Evolutionary conservation across 2,888 invertebrate genomes (phyloP).

Genomic region (Diaprepes abbreviatus): DNA sequence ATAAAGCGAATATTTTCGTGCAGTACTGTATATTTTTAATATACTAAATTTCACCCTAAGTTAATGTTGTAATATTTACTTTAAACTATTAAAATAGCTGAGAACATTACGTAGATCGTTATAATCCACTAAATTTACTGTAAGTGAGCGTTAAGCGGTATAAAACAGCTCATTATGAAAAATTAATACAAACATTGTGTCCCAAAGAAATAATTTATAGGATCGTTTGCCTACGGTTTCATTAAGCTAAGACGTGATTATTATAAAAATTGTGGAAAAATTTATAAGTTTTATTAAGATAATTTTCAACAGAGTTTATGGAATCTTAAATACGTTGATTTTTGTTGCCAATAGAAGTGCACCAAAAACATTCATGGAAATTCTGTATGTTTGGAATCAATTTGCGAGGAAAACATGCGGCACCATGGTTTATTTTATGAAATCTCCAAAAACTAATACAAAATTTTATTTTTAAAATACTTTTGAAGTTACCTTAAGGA

Average conservation of each 20-base stretch:
- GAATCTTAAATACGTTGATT: neutral
- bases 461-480: no score
- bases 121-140: slow-evolving; percentile 15
- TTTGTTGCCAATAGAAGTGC: no score
- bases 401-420: no score
- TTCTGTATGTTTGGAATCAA: no score
- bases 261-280: neutral
- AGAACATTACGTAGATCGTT: slow-evolving; percentile 3
- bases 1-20: no score
- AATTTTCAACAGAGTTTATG: neutral
- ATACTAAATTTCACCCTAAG: no score
- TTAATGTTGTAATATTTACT: slow-evolving; percentile 4
- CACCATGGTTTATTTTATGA: no score
- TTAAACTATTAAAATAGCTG: slow-evolving; percentile 2
- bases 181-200: slow-evolving; percentile 1
- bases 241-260: neutral
- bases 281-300: no score
- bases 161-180: slow-evolving; percentile 14
- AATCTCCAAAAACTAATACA: no score
- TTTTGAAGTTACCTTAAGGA: no score
- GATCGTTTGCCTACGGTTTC: neutral
- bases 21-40: no score
- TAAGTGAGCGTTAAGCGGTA: slow-evolving; percentile 10
- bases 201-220: neutral
- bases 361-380: no score